Conservation (phyloP, 2,888 invertebrate species). For the Portevinia maculata region DNA sequence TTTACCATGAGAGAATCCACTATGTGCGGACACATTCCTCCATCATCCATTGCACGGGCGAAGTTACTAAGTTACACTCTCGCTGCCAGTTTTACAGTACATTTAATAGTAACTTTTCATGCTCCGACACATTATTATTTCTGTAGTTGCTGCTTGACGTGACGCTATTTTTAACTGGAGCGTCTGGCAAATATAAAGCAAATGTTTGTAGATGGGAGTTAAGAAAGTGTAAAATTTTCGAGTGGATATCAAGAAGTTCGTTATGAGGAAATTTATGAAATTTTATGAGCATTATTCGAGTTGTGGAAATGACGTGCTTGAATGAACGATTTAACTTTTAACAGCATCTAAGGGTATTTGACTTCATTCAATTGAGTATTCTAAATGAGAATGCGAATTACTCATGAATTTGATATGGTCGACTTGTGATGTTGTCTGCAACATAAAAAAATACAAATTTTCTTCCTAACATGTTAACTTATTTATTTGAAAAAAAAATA, state of each 20-base stretch:
- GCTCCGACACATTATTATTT: background rate
- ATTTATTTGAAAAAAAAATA: too few relatives aligned
- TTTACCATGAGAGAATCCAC: background rate
- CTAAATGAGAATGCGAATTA: background rate
- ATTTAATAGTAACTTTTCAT: constrained; percentile 32
- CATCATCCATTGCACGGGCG: background rate
- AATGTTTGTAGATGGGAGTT: background rate
- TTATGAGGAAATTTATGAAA: constrained; percentile 26
- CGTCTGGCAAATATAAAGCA: background rate
- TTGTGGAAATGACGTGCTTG: constrained; percentile 15
- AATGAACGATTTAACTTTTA: constrained; percentile 19
- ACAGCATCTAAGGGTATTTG: background rate
- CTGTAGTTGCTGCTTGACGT: background rate
- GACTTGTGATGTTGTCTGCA: background rate
- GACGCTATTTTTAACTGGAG: background rate
- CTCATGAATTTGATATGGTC: background rate
- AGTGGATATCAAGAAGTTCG: constrained; percentile 3
- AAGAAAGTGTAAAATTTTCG: background rate
- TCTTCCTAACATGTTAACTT: too few relatives aligned
- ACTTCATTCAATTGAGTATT: background rate
- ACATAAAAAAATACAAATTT: too few relatives aligned
- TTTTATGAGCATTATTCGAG: constrained; percentile 22
- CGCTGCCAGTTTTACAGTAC: constrained; percentile 17
- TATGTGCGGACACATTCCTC: background rate
- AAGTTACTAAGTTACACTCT: constrained; percentile 32